Evolutionary conservation across 2,888 invertebrate species (phyloP), one percentile per base, ranked within the genome.

Genomic region (Ophioninae sp.): DNA sequence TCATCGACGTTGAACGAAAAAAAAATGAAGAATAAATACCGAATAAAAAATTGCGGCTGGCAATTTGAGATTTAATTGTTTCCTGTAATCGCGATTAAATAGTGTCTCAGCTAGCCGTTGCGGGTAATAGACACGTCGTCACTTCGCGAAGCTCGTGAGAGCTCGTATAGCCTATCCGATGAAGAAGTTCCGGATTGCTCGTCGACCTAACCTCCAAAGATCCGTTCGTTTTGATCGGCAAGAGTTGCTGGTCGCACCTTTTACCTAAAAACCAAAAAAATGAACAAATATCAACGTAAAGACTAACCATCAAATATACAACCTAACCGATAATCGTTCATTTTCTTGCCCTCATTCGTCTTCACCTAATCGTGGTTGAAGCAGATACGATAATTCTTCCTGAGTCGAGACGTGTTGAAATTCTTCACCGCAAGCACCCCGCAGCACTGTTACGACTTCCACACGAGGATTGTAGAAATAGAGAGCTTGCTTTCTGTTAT

Each of bases 381-480:
- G 89, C 7, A 94, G 93, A 57, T 93, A 91, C 69, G 96, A 95
- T 39, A 96, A 92, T 85, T 96, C 95, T 20, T 94, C 94, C 68
- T 94, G 93, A 0, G 94, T 94, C 0, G 94, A 93, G 75, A 96
- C 95, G 69, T 94, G 93, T 70, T 94, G 94, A 89, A 95, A 95
- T 86, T 96, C 95, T 8, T 95, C 94, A 0, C 95, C 94, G 83
- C 95, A 95, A 0, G 96, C 95, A 1, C 96, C 96, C 86, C 94
- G 94, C 87, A 96, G 95, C 7, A 96, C 96, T 0, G 95, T 93
- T 0, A 96, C 94, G 6, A 97, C 96, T 84, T 94, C 95, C 1
- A 95, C 94, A 8, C 95, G 94, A 0, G 96, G 95, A 84, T 96
- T 95, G 81, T 96, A 94, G 79, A 97, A 94, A 83, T 96, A 96